These are phyloP conservation scores for Agonopterix arenella DNA, from an alignment of 2,888 invertebrate species.

Conservation along the genomic window DNA sequence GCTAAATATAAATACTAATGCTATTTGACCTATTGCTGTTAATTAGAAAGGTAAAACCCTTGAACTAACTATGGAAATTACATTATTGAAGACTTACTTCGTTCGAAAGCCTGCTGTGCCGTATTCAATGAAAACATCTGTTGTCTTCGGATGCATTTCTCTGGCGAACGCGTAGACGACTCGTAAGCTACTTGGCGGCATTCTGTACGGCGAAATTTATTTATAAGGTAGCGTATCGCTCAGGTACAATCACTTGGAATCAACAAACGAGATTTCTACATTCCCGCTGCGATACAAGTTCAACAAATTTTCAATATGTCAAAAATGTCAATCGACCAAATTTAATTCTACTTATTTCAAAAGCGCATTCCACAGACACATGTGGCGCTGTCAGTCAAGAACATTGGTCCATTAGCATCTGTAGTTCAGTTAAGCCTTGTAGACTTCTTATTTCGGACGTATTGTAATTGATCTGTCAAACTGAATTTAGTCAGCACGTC, in stretches of 20 bases:
- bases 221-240: constrained; percentile 60
- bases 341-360: constrained; percentile 14
- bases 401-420: no score
- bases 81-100: constrained; percentile 74
- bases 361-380: neutral
- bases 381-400: neutral
- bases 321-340: constrained; percentile 28
- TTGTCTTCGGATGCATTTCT: constrained; percentile 85
- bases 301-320: constrained; percentile 28
- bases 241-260: constrained; percentile 67
- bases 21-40: constrained; percentile 24
- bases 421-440: no score
- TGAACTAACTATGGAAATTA: constrained; percentile 21
- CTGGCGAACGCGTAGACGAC: constrained; percentile 86
- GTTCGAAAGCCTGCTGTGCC: constrained; percentile 92
- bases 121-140: constrained; percentile 83
- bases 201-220: constrained; percentile 61
- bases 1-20: constrained; percentile 17
- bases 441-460: neutral
- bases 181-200: constrained; percentile 77
- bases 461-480: constrained; percentile 13
- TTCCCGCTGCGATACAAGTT: constrained; percentile 56
- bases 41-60: constrained; percentile 19
- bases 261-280: constrained; percentile 68
- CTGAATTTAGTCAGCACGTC: constrained; percentile 6